These are phyloP conservation scores for Amiota minor DNA, from an alignment of 2,888 invertebrate genomes.

Conservation along the genomic window DNA sequence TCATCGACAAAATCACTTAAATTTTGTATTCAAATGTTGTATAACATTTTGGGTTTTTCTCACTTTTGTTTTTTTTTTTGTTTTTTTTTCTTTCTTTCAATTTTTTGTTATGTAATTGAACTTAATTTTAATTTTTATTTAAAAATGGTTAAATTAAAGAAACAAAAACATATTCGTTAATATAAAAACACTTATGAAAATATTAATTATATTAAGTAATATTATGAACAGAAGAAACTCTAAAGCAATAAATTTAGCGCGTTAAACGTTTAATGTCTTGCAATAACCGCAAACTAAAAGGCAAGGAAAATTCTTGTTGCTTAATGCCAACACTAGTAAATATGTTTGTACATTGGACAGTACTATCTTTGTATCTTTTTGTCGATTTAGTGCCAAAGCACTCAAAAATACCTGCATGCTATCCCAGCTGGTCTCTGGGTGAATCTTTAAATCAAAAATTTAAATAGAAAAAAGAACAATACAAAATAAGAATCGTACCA, in stretches of 20 bases:
- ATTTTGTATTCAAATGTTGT: conserved; percentile 38
- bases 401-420: too few species aligned
- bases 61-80: too few species aligned
- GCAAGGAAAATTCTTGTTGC: conserved; percentile 11
- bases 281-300: conserved; percentile 27
- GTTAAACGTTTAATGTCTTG: conserved; percentile 13
- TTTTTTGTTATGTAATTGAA: too few species aligned
- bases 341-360: too few species aligned
- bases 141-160: conserved; percentile 38
- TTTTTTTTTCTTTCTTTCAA: conserved; percentile 6
- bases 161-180: not conserved
- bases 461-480: too few species aligned
- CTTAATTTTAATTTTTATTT: too few species aligned
- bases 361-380: too few species aligned
- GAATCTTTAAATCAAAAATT: not conserved
- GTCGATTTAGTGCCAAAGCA: too few species aligned
- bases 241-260: not conserved
- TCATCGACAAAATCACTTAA: conserved; percentile 33
- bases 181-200: not conserved
- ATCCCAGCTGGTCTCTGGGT: not conserved
- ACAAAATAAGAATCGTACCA: not conserved
- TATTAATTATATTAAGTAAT: not conserved
- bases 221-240: not conserved
- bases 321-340: not conserved
- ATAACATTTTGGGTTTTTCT: conserved; percentile 36